Percentiles rank a stretch among this genome's conserved stretches.
These are phyloP conservation scores for Venturia canescens DNA, from an alignment of 1,140 invertebrate genomes.

Conservation along the genomic window DNA sequence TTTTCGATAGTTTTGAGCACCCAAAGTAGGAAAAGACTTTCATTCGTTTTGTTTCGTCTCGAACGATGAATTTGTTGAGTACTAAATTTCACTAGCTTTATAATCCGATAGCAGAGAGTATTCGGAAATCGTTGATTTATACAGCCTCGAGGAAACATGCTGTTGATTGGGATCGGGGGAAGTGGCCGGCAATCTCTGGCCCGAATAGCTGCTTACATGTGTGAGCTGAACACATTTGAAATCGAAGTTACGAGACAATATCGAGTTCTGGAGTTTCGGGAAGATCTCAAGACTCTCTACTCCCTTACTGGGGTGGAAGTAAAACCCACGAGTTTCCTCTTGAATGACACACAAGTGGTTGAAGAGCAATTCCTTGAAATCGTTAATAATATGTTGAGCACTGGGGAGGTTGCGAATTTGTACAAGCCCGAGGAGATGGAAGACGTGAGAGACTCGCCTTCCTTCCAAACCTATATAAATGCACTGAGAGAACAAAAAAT, in stretches of 20 bases:
- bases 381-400: constrained; percentile 91
- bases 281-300: constrained; percentile 90
- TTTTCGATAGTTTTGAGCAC: too few relatives aligned
- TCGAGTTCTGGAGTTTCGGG: constrained; percentile 85
- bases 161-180: constrained; percentile 91
- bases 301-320: constrained; percentile 84
- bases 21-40: too few relatives aligned
- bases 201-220: constrained; percentile 86
- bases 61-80: too few relatives aligned
- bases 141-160: constrained; percentile 85
- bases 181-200: constrained; percentile 89
- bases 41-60: too few relatives aligned
- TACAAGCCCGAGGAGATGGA: constrained; percentile 92
- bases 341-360: constrained; percentile 89
- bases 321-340: constrained; percentile 87
- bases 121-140: not conserved
- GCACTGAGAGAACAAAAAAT: too few relatives aligned
- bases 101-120: not conserved
- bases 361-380: constrained; percentile 92
- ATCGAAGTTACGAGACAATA: constrained; percentile 89
- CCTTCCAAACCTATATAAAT: too few relatives aligned
- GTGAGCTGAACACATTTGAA: constrained; percentile 86
- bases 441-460: constrained; percentile 78
- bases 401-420: constrained; percentile 90
- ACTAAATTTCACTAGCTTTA: not conserved